Base-by-base conservation (phyloP, 2,888 invertebrate genomes). In the Parapristionchus giblindavisi region DNA sequence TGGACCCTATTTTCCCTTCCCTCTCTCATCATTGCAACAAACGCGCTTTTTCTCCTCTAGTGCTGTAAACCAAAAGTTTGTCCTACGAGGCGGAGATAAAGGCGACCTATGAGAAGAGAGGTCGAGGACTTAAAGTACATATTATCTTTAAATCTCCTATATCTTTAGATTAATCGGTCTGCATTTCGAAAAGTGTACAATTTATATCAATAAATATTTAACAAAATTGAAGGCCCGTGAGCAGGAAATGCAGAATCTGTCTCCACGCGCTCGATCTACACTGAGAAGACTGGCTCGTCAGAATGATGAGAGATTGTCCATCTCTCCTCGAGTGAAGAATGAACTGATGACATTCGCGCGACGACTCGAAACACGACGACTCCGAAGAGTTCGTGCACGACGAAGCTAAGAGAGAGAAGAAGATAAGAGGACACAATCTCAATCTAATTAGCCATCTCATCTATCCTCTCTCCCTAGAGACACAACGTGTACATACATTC, bases 241-340 rank as follows among this genome's bases (percentile, higher is more conserved):
- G 68, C 77, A 82, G 75, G 83, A 83, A 75, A 79, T 83, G 77
- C 40, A 77, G 40, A 51, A 75, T 27, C 70, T 83, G 29, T 78
- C 80, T 48, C 74, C 72, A 6, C 78, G 76, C n/a, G 81, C 83
- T 11, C 77, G 78, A 72, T 76, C 78, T 74, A 78, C 79, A 14
- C 75, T 83, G 24, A 58, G 81, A n/a, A 70, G 76, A 68, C 75
- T 83, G 8, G 58, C 71, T 6, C 36, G 63, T 80, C 52, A 51
- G 38, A 36, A 51, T 21, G 52, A 52, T n/a, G 36, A 38, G 68
- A 71, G 40, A 51, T 21, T 40, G 6, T 17, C 58, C 17, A 24
- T 58, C 58, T 24, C n/a, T 58, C 71, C 56, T 2, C 24, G 56
- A 1, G 58, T 58, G 21, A 54, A 58, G 40, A 71, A 32, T 24